Evolutionary conservation across 2,113 vertebrate species (phyloP).

Genomic region (Callorhinus ursinus): DNA sequence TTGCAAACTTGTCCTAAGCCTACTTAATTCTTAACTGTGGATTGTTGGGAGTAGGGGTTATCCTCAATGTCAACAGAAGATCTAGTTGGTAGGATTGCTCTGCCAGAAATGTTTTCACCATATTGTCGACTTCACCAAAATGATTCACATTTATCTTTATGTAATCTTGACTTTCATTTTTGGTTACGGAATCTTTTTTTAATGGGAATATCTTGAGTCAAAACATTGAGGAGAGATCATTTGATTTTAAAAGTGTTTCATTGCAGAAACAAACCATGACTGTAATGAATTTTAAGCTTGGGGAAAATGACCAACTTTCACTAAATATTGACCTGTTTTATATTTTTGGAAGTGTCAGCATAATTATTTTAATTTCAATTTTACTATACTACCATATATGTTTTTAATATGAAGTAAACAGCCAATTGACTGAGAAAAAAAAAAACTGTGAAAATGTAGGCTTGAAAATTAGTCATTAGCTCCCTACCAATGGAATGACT

Average conservation of each 20-base stretch:
- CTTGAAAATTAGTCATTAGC: slow-evolving; percentile 43
- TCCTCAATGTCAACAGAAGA: not conserved
- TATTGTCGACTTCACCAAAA: not conserved
- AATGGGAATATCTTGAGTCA: slow-evolving; percentile 30
- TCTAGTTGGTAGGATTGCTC: not conserved
- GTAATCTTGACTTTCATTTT: slow-evolving; percentile 30
- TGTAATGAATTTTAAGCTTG: not conserved
- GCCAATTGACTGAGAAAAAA: not conserved
- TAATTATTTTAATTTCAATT: slow-evolving; percentile 44
- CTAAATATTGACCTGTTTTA: not conserved
- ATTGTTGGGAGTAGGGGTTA: not conserved
- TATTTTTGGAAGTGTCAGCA: slow-evolving; percentile 18
- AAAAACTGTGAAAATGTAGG: not conserved
- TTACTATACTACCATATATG: not conserved
- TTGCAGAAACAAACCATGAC: slow-evolving; percentile 15
- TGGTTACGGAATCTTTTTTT: slow-evolving; percentile 31
- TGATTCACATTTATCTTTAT: slow-evolving; percentile 27
- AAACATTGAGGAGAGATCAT: slow-evolving; percentile 1
- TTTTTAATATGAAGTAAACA: slow-evolving; percentile 32
- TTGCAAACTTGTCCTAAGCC: not conserved
- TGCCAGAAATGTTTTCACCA: slow-evolving; percentile 12
- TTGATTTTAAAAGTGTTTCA: slow-evolving; percentile 57
- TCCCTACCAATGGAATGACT: slow-evolving; percentile 14
- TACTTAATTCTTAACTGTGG: not conserved
- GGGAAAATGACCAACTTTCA: slow-evolving; percentile 4